Percentiles rank a stretch among this genome's conserved stretches.
phyloP scores from a whole-genome alignment of 2,113 vertebrate genomes.

The Tenebrosternarchus preto region DNA sequence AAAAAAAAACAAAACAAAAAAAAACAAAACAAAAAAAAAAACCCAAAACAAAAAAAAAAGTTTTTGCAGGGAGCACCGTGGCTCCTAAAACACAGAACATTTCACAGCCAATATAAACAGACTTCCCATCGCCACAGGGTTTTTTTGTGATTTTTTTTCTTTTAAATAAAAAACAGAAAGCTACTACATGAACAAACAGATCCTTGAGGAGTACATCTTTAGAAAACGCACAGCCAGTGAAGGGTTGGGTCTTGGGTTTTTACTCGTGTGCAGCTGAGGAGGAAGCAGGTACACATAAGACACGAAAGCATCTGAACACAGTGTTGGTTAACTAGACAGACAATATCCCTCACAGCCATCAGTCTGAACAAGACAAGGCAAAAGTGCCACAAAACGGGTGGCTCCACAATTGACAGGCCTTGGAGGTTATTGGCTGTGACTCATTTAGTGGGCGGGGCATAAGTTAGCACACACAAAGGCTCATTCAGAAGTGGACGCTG shows the following conservation, averaged over 20 bases:
- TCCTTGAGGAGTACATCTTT: constrained; percentile 70
- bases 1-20: background rate
- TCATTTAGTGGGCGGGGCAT: background rate
- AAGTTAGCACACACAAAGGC: background rate
- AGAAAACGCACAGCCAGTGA: constrained; percentile 85
- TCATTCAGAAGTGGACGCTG: background rate
- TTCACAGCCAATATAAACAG: constrained; percentile 39
- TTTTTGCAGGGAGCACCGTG: background rate
- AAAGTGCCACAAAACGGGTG: constrained; percentile 37
- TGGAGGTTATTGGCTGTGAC: constrained; percentile 9
- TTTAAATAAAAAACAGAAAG: constrained; percentile 74
- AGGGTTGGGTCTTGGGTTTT: constrained; percentile 85
- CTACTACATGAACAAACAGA: constrained; percentile 63
- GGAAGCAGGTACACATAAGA: constrained; percentile 98
- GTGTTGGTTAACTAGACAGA: constrained; percentile 60
- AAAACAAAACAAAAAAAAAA: background rate
- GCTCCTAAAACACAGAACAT: constrained; percentile 9
- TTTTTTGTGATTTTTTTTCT: constrained; percentile 29
- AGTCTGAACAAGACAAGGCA: constrained; percentile 55
- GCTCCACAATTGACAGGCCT: background rate
- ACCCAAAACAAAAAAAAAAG: background rate
- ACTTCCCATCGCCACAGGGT: constrained; percentile 51
- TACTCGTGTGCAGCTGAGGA: constrained; percentile 98
- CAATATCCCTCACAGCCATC: constrained; percentile 62
- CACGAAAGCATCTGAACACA: constrained; percentile 83